Evolutionary conservation across 2,113 vertebrate species (phyloP).

Genomic region (Amazona vittata): DNA sequence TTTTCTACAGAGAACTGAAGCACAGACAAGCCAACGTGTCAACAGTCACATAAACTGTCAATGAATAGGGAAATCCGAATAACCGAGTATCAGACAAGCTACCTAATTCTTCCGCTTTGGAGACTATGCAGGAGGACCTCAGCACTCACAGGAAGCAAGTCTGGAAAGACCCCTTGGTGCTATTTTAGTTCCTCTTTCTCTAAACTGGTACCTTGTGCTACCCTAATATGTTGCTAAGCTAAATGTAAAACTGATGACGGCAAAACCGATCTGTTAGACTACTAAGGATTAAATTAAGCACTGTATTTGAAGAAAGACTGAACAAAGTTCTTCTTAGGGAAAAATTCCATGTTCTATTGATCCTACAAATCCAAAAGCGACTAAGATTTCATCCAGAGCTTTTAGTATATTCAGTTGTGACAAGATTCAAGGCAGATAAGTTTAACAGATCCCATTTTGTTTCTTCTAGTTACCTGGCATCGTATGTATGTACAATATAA

Average conservation of each 20-base stretch:
- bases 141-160: background rate
- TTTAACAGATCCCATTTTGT: background rate
- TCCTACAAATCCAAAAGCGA: background rate
- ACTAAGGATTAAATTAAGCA: background rate
- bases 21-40: background rate
- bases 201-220: background rate
- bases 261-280: background rate
- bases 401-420: background rate
- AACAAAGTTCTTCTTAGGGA: background rate
- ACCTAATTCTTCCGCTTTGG: background rate
- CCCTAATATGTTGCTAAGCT: background rate
- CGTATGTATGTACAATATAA: rapidly evolving
- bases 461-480: background rate
- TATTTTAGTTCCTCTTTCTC: background rate
- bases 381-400: background rate
- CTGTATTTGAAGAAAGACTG: background rate
- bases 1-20: background rate
- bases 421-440: background rate
- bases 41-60: background rate
- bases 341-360: background rate
- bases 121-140: background rate
- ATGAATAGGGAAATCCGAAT: background rate
- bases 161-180: background rate
- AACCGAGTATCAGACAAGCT: background rate
- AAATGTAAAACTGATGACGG: background rate